Conservation (phyloP, 2,797 vertebrate genomes). For the Myiotriccus ornatus region DNA sequence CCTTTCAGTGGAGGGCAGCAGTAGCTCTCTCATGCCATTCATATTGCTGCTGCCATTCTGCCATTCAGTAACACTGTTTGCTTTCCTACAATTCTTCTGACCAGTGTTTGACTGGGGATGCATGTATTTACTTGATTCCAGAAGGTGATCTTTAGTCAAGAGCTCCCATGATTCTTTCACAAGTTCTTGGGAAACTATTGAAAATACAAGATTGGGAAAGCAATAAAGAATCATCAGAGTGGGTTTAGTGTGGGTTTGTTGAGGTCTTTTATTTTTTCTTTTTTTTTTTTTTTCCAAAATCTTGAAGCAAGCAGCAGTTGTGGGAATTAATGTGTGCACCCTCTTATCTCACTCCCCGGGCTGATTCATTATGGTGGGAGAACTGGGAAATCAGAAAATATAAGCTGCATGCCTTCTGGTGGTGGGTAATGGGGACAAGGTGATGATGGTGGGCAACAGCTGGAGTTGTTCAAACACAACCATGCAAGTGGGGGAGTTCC, state of each 20-base stretch:
- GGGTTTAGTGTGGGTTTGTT: not conserved
- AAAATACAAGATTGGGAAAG: not conserved
- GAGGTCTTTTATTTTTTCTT: not conserved
- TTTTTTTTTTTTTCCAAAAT: not conserved
- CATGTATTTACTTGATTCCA: not conserved
- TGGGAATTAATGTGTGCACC: not conserved
- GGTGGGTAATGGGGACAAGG: too few relatives aligned
- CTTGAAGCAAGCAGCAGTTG: not conserved
- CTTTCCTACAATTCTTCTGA: not conserved
- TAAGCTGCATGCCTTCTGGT: not conserved
- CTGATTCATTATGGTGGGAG: not conserved
- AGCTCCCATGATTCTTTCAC: not conserved
- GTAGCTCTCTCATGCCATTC: not conserved
- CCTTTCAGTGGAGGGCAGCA: not conserved
- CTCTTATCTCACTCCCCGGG: not conserved
- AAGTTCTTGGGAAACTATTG: not conserved
- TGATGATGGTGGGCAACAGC: not conserved
- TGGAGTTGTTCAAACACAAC: not conserved
- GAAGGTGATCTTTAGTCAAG: not conserved
- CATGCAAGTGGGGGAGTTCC: not conserved
- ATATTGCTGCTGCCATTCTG: not conserved
- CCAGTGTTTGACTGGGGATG: rapidly evolving
- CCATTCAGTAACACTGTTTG: not conserved
- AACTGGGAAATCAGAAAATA: not conserved
- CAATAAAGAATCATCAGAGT: conserved; percentile 23